Evolutionary conservation across 2,113 vertebrate species (phyloP), one percentile per base, ranked within the genome.

Genomic region (Malaclemys terrapin): DNA sequence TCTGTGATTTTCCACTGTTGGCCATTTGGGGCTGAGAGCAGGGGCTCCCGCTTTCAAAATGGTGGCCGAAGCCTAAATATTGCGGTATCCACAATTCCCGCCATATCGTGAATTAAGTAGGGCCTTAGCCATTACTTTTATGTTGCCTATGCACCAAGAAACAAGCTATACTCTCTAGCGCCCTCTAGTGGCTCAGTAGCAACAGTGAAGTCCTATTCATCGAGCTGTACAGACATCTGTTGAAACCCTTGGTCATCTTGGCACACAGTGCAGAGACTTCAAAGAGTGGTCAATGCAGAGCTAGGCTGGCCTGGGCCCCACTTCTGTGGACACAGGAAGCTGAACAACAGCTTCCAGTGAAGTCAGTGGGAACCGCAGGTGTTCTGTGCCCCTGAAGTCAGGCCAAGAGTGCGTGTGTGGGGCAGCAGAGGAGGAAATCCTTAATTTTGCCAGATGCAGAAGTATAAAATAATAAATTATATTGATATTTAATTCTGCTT

Each of bases 61-160:
- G 17, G 6, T 4, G 16, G 12, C n/a, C 7, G 31, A 69, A 69
- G 35, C 35, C 35, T n/a, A n/a, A 54, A 69, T n/a, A 69, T n/a
- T 69, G 62, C 17, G 8, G 62, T 35, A 69, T 69, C 35, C 16
- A 17, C 62, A 14, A 62, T 62, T 62, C 14, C 13, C 12, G 12
- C 29, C 6, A 62, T 14, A 16, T 35, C 3, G 31, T 35, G 29
- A 62, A 16, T 69, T 69, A 69, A 69, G 29, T 9, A 69, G 62
- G 62, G 16, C 62, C 62, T n/a, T 17, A 69, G 62, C 62, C 29
- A 35, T 87, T 3, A 2, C 5, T 50, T 22, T 62, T 4, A 0
- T 0, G 1, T 5, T 5, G 31, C 11, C 56, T 35, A 20, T 3
- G 82, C 8, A 31, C 3, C 10, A 31, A 7, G 27, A 25, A 22